A percentile compares a stretch with the other conserved stretches of the same genome.
phyloP scores from a whole-genome alignment of 30 jellyfish, hydroid and myxozoan species.

The Pseudorhiza aurosa region DNA sequence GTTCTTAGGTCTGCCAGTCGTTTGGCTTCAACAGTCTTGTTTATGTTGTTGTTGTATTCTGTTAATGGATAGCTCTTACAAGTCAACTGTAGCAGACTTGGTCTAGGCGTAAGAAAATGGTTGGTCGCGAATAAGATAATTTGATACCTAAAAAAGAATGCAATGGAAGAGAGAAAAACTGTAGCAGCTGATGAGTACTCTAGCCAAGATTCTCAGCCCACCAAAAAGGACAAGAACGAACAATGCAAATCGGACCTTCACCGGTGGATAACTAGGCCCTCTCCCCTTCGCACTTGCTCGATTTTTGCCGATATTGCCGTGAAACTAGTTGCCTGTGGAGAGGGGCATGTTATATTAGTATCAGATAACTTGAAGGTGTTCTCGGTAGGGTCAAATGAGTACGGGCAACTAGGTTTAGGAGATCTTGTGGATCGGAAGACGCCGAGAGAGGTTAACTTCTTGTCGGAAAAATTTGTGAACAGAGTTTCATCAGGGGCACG shows the following conservation, averaged over 20 bases:
- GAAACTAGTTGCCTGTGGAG: conserved; percentile 82
- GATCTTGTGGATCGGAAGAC: conserved; percentile 64
- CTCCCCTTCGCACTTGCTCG: conserved; percentile 24
- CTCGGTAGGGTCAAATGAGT: conserved; percentile 81
- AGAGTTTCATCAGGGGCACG: conserved; percentile 84
- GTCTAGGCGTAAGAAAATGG: too few species aligned
- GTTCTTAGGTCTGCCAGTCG: too few species aligned
- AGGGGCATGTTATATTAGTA: conserved; percentile 71
- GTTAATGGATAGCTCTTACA: too few species aligned
- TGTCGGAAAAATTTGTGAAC: conserved; percentile 49
- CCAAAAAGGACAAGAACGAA: conserved; percentile 8
- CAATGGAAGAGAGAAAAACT: conserved; percentile 4
- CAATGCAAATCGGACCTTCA: conserved; percentile 45
- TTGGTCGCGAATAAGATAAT: too few species aligned
- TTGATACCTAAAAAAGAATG: too few species aligned
- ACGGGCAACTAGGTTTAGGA: conserved; percentile 97
- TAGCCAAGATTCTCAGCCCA: not conserved
- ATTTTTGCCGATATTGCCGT: conserved; percentile 60
- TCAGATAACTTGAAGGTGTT: conserved; percentile 62
- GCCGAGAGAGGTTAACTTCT: conserved; percentile 48
- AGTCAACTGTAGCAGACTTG: too few species aligned
- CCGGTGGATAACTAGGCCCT: conserved; percentile 29
- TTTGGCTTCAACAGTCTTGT: too few species aligned
- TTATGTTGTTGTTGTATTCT: too few species aligned
- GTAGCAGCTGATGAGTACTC: not conserved